phyloP scores from a whole-genome alignment of 2,113 vertebrate species.

The Petaurus breviceps region DNA sequence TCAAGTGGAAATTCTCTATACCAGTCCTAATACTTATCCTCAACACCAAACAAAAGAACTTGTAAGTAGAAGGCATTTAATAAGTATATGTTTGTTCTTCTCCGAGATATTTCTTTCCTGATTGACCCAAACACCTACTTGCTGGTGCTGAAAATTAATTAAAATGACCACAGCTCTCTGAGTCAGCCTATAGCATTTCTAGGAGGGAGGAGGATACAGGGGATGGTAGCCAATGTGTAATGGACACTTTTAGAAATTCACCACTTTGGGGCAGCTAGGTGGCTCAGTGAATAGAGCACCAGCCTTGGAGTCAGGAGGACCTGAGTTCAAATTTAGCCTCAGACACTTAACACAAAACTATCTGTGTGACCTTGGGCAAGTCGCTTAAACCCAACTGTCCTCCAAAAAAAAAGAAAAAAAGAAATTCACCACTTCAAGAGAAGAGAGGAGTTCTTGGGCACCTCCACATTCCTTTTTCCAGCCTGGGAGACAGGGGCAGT shows the following conservation, averaged over 20 bases:
- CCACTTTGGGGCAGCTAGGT: too few species aligned
- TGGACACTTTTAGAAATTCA: neutral
- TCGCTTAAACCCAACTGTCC: too few species aligned
- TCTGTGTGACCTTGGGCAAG: too few species aligned
- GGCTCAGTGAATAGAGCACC: too few species aligned
- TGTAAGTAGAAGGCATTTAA: neutral
- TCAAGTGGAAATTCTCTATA: neutral
- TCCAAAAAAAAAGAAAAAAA: too few species aligned
- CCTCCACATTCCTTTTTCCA: conserved; percentile 2
- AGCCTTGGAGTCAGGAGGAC: too few species aligned
- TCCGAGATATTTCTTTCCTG: neutral
- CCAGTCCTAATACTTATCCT: neutral
- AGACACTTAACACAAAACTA: too few species aligned
- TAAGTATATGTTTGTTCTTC: neutral
- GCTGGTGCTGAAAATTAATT: neutral
- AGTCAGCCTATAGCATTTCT: neutral
- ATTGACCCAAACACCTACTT: neutral
- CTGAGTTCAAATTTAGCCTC: too few species aligned
- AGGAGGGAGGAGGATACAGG: neutral
- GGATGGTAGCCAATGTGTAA: neutral
- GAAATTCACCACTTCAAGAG: too few species aligned
- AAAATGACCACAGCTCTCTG: neutral
- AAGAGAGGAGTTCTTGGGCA: conserved; percentile 16
- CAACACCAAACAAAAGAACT: neutral
- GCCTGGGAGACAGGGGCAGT: conserved; percentile 18